These are phyloP conservation scores for Umimayanthus chanpuru DNA, from an alignment of 92 coral and sea anemone species.

Conservation along the genomic window DNA sequence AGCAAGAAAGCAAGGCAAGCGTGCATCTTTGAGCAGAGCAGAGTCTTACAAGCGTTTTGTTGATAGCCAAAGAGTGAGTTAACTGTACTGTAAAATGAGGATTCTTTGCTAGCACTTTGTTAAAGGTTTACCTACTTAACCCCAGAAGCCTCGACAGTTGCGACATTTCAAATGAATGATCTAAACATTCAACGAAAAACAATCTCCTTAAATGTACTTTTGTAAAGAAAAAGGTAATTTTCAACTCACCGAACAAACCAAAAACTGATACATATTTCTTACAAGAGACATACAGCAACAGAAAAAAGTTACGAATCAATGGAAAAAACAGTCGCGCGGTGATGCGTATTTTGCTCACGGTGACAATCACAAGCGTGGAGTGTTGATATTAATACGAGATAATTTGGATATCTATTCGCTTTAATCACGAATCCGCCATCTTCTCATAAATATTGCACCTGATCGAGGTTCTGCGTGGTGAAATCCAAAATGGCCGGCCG, in stretches of 20 bases:
- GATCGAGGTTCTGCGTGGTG: too few species aligned
- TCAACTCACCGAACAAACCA: background rate
- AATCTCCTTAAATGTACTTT: background rate
- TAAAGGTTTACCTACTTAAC: too few species aligned
- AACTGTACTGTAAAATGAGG: too few species aligned
- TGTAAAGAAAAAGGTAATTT: conserved; percentile 14
- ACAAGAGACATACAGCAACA: conserved; percentile 52
- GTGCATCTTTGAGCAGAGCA: background rate
- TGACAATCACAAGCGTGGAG: conserved; percentile 50
- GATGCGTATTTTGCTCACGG: conserved; percentile 51
- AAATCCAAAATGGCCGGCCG: too few species aligned
- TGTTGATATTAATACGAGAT: conserved; percentile 15
- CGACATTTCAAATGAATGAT: too few species aligned
- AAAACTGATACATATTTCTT: conserved; percentile 49
- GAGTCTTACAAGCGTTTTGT: background rate
- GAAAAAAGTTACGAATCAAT: conserved; percentile 32
- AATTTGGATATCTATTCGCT: conserved; percentile 39
- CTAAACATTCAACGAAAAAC: too few species aligned
- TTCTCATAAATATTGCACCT: too few species aligned
- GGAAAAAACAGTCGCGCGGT: conserved; percentile 52
- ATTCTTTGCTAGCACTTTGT: too few species aligned
- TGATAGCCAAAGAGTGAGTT: too few species aligned
- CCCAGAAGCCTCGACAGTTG: too few species aligned
- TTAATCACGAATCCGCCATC: too few species aligned
- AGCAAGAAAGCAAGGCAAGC: too few species aligned